Conservation (phyloP, 23 tunicate species). For the Aplidium turbinatum region DNA sequence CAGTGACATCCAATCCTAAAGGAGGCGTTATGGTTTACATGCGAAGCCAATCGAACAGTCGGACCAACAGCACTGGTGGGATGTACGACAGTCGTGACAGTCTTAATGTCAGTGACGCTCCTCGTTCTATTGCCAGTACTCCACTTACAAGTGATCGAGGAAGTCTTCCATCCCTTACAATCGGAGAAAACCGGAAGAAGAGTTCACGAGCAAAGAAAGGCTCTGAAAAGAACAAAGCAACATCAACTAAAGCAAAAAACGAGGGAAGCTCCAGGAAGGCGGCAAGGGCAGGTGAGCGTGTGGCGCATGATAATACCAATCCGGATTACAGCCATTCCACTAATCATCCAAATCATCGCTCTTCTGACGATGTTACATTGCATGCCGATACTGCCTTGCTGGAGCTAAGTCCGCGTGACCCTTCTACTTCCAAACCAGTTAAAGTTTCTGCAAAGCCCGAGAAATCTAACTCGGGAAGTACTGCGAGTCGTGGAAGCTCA, state of each 20-base stretch:
- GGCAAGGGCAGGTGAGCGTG: conserved; percentile 9
- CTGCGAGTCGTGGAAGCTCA: too few species aligned
- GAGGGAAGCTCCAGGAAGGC: conserved; percentile 46
- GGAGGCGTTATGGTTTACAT: conserved; percentile 68
- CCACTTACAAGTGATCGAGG: conserved; percentile 42
- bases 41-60: conserved; percentile 66
- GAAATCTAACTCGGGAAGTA: too few species aligned
- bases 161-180: neutral
- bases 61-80: conserved; percentile 59
- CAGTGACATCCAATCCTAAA: conserved; percentile 37
- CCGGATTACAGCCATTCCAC: conserved; percentile 3
- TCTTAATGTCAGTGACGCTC: conserved; percentile 41
- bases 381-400: conserved; percentile 39
- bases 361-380: conserved; percentile 1
- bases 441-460: neutral
- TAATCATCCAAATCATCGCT: conserved; percentile 22
- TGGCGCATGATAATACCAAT: conserved; percentile 5
- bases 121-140: conserved; percentile 30
- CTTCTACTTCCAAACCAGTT: neutral
- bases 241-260: conserved; percentile 35
- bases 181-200: too few species aligned
- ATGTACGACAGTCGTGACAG: conserved; percentile 33
- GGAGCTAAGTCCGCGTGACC: conserved; percentile 29
- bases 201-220: too few species aligned
- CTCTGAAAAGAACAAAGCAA: too few species aligned